Evolutionary conservation across 2,113 vertebrate species (phyloP).

Genomic region (Microcebus lehilahytsara): DNA sequence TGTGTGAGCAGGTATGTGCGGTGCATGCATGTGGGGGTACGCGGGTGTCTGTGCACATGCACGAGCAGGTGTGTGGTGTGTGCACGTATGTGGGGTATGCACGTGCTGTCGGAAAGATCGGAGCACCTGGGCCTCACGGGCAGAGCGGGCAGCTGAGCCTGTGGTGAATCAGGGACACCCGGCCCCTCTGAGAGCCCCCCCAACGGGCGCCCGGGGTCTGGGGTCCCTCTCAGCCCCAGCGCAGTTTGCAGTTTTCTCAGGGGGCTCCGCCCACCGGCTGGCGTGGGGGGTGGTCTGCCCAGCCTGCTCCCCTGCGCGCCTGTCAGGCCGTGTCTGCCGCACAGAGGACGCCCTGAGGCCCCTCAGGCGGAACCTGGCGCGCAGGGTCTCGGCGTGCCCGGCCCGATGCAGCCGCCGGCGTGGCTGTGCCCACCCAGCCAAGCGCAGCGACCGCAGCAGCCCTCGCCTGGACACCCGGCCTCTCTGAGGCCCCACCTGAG

Average conservation of each 20-base stretch:
- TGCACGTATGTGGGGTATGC: not conserved
- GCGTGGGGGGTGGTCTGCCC: not conserved
- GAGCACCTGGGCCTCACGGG: not conserved
- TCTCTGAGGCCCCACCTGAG: too few species aligned
- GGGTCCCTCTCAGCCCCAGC: not conserved
- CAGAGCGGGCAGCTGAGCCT: not conserved
- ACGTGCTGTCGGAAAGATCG: too few species aligned
- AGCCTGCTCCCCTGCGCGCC: not conserved
- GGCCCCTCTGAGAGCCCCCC: not conserved
- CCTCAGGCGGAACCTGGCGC: rapidly evolving
- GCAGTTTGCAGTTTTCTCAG: not conserved
- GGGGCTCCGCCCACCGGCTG: rapidly evolving
- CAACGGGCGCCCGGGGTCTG: rapidly evolving
- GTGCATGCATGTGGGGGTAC: too few species aligned
- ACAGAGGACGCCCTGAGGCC: not conserved
- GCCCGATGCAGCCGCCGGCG: rapidly evolving
- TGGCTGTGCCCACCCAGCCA: rapidly evolving
- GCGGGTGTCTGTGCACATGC: not conserved
- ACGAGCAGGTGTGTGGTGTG: too few species aligned
- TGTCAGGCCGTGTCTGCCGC: not conserved
- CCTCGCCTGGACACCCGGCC: not conserved
- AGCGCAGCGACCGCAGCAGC: too few species aligned
- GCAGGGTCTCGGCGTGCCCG: rapidly evolving
- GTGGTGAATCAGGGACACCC: too few species aligned
- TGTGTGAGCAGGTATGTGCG: too few species aligned